These are phyloP conservation scores for Sturmia bella DNA, from an alignment of 2,888 invertebrate genomes.

Conservation along the genomic window DNA sequence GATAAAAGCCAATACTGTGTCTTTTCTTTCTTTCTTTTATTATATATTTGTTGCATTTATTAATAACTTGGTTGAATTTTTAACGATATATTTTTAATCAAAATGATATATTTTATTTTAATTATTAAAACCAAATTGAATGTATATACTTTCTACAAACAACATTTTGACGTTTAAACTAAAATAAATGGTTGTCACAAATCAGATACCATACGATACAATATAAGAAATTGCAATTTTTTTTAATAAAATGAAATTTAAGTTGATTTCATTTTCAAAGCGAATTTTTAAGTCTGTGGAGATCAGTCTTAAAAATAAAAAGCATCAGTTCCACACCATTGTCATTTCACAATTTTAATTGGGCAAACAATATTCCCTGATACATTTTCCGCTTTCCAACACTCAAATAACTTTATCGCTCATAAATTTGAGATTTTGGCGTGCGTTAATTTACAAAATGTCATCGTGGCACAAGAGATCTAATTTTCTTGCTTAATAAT, in stretches of 20 bases:
- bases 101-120: too few species aligned
- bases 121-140: too few species aligned
- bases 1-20: constrained; percentile 30
- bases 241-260: too few species aligned
- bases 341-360: constrained; percentile 25
- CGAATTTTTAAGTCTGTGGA: too few species aligned
- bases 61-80: constrained; percentile 9
- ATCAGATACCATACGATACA: too few species aligned
- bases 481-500: constrained; percentile 55
- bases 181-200: too few species aligned
- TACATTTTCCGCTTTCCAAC: neutral
- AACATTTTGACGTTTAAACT: too few species aligned
- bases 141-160: too few species aligned
- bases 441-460: constrained; percentile 62
- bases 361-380: neutral
- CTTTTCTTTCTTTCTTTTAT: neutral
- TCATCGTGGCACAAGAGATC: constrained; percentile 42
- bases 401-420: neutral
- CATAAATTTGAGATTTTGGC: constrained; percentile 51
- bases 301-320: too few species aligned
- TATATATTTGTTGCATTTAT: neutral
- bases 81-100: neutral
- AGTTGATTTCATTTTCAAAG: too few species aligned
- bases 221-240: too few species aligned
- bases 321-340: neutral